Conservation (phyloP, 1,140 invertebrate species). For the Maniola jurtina region DNA sequence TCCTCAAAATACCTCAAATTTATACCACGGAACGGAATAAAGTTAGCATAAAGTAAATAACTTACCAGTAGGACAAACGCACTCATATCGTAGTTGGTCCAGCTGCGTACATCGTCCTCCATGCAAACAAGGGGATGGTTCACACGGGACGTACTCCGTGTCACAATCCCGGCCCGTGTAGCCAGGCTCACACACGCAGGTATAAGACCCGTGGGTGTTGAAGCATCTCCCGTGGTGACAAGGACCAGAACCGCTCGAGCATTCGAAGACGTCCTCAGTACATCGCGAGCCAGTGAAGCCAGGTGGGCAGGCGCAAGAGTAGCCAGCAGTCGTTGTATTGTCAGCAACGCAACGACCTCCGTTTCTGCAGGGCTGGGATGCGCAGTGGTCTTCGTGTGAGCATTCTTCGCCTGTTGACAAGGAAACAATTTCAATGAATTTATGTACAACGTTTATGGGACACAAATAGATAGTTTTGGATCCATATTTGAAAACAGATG, state of each 20-base stretch:
- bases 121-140: conserved; percentile 93
- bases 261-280: conserved; percentile 94
- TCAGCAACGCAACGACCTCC: conserved; percentile 89
- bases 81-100: conserved; percentile 89
- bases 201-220: conserved; percentile 94
- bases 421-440: neutral
- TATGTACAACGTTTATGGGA: neutral
- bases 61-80: conserved; percentile 92
- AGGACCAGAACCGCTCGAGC: conserved; percentile 83
- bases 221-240: conserved; percentile 91
- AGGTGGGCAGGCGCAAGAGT: conserved; percentile 90
- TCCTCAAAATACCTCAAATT: neutral
- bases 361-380: conserved; percentile 92
- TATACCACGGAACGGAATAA: neutral
- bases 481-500: too few species aligned
- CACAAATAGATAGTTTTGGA: neutral
- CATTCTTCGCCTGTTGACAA: conserved; percentile 88
- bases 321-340: conserved; percentile 79
- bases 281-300: conserved; percentile 93
- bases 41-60: conserved; percentile 33
- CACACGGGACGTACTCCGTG: conserved; percentile 92
- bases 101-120: conserved; percentile 89
- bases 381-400: conserved; percentile 92
- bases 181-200: conserved; percentile 93
- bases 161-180: conserved; percentile 95